Evolutionary conservation across 2,113 vertebrate genomes (phyloP), one percentile per base, ranked within the genome.

Genomic region (Perca flavescens): DNA sequence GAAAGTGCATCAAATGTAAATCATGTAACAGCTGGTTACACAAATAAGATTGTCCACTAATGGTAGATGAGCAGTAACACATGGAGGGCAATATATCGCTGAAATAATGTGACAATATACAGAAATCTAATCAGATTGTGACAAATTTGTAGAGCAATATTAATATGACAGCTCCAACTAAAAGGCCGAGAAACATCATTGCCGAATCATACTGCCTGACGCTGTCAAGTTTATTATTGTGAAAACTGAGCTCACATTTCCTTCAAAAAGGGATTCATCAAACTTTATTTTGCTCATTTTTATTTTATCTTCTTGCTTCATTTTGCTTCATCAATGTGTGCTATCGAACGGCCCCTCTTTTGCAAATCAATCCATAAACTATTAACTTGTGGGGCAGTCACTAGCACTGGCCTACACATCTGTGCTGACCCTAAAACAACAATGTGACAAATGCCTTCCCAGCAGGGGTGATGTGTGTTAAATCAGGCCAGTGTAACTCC

Each of bases 401-500:
- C n/a, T 10, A 34, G 6, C 75, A 50, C n/a, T 7, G 28, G 3
- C 75, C 75, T 77, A 28, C 68, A 80, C 68, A 80, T 88, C 69
- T 63, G 83, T 52, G 58, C 71, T 89, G 82, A 82, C 63, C 80
- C 67, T 60, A 6, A 72, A 72, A 71, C 53, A 87, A 58, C 31
- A 64, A 22, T 53, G 84, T 84, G 74, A 80, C 73, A 62, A 80
- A 81, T 73, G 40, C 75, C 72, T 19, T 75, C 67, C 73, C 43
- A 63, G 73, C 84, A 74, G 49, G 56, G 58, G 43, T 57, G 36
- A 22, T 70, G 79, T 68, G 63, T 66, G 61, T 68, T 67, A 72
- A 88, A 90, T 57, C 69, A 86, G 89, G 86, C 88, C 87, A 83
- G 81, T 89, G 81, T 80, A 46, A 79, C 86, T 84, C 69, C 79